These are phyloP conservation scores for Phenganax stokvisi DNA, from an alignment of 92 coral and sea anemone genomes.

Conservation along the genomic window DNA sequence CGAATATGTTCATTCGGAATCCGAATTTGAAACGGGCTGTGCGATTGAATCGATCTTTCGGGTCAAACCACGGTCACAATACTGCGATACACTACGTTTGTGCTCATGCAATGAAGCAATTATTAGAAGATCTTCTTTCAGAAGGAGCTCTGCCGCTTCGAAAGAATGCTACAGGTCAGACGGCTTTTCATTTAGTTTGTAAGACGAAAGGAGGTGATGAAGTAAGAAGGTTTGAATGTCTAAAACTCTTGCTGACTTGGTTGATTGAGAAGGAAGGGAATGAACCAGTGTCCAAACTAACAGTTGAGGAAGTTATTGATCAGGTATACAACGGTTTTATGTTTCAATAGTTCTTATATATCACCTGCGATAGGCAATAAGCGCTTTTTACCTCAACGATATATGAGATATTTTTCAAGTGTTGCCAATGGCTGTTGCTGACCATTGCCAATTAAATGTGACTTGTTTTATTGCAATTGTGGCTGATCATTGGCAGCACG, in stretches of 20 bases:
- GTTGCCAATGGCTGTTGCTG: no score
- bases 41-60: conserved; percentile 78
- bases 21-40: conserved; percentile 84
- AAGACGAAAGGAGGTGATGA: conserved; percentile 55
- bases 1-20: conserved; percentile 77
- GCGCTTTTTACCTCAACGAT: not conserved
- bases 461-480: no score
- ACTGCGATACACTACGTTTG: conserved; percentile 79
- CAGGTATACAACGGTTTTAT: conserved; percentile 6
- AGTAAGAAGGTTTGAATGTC: conserved; percentile 67
- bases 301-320: not conserved
- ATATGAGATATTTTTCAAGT: not conserved
- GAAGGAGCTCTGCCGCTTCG: conserved; percentile 77
- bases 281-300: conserved; percentile 7
- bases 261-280: conserved; percentile 35
- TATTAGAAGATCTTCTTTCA: conserved; percentile 71
- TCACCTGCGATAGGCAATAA: not conserved
- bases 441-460: no score
- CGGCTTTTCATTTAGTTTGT: conserved; percentile 75
- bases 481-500: no score
- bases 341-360: not conserved
- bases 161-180: conserved; percentile 58
- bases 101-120: conserved; percentile 76
- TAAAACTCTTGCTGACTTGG: conserved; percentile 59
- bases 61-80: conserved; percentile 71